Conservation (phyloP, 2,113 vertebrate species). For the Colaptes auratus region DNA sequence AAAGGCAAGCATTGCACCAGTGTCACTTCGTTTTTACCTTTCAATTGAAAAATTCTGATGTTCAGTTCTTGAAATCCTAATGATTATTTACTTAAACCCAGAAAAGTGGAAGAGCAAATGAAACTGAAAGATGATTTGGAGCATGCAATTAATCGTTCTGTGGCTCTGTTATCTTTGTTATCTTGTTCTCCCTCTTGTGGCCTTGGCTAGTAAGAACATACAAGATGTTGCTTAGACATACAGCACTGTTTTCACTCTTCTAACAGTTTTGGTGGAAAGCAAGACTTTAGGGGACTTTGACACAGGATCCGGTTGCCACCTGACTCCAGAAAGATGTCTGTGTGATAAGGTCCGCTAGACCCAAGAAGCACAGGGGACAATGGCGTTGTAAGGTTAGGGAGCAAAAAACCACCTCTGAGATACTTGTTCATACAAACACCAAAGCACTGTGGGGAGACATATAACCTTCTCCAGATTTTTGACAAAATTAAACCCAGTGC, state of each 20-base stretch:
- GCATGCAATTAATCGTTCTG: accelerated
- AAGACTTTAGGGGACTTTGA: not conserved
- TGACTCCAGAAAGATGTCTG: not conserved
- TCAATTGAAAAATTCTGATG: not conserved
- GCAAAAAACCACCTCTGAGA: not conserved
- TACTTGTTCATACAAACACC: accelerated
- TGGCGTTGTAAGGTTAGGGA: accelerated
- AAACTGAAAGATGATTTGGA: not conserved
- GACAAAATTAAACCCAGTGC: not conserved
- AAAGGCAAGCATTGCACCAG: accelerated
- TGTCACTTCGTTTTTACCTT: slow-evolving; percentile 6
- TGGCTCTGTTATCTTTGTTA: slow-evolving; percentile 23
- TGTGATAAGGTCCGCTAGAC: accelerated
- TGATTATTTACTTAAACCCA: not conserved
- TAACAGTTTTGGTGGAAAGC: accelerated
- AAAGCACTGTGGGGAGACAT: accelerated
- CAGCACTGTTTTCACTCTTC: accelerated
- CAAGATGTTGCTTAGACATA: not conserved
- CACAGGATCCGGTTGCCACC: accelerated
- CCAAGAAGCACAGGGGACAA: accelerated
- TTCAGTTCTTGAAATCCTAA: not conserved
- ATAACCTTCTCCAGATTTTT: not conserved
- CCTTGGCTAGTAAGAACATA: not conserved
- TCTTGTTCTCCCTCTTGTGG: slow-evolving; percentile 64
- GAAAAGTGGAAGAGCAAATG: not conserved